Evolutionary conservation across 2,113 vertebrate genomes (phyloP).

Genomic region (Zosterops borbonicus): DNA sequence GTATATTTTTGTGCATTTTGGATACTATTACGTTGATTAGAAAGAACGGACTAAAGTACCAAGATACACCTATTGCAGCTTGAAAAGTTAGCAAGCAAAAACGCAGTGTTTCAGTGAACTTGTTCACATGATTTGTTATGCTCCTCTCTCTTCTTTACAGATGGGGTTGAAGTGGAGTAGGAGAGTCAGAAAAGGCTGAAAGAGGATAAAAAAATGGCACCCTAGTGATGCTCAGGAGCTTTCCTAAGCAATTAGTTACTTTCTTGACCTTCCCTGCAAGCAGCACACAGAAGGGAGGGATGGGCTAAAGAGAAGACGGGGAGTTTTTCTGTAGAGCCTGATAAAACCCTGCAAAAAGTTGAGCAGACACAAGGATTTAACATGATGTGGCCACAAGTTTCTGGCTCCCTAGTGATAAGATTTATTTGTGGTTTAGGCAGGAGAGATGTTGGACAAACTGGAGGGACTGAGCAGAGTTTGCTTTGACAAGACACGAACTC

Average conservation of each 20-base stretch:
- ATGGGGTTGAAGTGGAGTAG: not conserved
- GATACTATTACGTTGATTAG: not conserved
- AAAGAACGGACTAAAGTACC: not conserved
- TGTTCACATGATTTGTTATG: not conserved
- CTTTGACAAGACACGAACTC: fast-evolving
- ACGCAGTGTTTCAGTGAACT: not conserved
- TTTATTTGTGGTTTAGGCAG: not conserved
- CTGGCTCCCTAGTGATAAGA: not conserved
- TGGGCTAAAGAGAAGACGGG: not conserved
- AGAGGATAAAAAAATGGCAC: not conserved
- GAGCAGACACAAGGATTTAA: not conserved
- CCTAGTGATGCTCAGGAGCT: not conserved
- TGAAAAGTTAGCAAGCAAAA: not conserved
- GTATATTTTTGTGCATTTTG: not conserved
- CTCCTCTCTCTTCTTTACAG: not conserved
- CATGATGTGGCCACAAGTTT: not conserved
- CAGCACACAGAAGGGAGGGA: not conserved
- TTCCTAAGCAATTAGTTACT: not conserved
- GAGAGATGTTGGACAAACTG: fast-evolving
- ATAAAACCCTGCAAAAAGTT: not conserved
- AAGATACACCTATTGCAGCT: fast-evolving
- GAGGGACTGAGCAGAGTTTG: fast-evolving
- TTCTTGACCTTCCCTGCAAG: not conserved
- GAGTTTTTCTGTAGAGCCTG: not conserved
- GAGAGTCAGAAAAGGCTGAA: not conserved